Base-by-base conservation (phyloP, 2,113 vertebrate species). In the Pleuronectes platessa region DNA sequence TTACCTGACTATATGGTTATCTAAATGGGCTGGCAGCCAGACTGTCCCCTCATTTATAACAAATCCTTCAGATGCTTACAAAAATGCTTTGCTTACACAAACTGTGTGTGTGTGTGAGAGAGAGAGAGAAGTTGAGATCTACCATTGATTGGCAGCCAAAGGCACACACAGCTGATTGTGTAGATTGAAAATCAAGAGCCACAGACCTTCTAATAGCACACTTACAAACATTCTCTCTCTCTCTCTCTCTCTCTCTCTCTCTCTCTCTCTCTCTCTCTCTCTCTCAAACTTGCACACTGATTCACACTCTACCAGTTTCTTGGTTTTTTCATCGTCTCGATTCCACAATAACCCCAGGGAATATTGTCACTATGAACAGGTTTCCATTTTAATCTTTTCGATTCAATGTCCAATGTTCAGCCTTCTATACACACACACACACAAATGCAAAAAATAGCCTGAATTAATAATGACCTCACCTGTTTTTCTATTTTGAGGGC, bases 321-420 rank as follows among this genome's bases (percentile, higher is more conserved):
- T n/a, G 64, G 35, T 65, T 27, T 77, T 42, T 73, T 76, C 68
- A 78, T 84, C 71, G 31, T 31, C 31, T 31, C 31, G 31, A 31
- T 84, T 86, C 59, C 64, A 78, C 72, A 73, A 85, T 21, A 6
- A 31, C 79, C 54, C 35, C 3, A 7, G 76, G 78, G 74, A 77
- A 80, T 65, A 56, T 69, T 84, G 71, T 58, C 61, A 64, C 66
- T 51, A 60, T 69, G 72, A 84, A 76, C 54, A 71, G 27, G 62
- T 83, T 88, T 88, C 79, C 82, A 83, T 88, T 86, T 89, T 80
- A 79, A 81, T 70, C 55, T 76, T 77, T 85, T 82, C 24, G 24
- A 51, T 67, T 61, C 55, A 64, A 4, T 63, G 58, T 51, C 51
- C 61, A 69, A 7, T 66, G 47, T 42, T 72, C 63, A 70, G 45